Evolutionary conservation across 2,888 invertebrate species (phyloP).

Genomic region (Alcis repandata): DNA sequence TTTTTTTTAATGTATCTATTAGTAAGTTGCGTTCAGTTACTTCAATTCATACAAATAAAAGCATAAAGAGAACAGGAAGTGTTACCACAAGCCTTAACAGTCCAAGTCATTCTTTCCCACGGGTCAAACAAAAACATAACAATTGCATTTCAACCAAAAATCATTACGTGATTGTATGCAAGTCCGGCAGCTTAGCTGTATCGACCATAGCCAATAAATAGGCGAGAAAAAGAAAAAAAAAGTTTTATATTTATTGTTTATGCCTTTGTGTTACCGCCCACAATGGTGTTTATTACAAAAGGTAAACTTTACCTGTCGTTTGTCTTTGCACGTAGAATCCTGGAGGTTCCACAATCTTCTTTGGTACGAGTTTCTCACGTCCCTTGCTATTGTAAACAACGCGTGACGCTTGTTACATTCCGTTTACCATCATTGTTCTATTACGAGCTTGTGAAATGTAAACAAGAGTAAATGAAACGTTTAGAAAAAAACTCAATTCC

Average conservation of each 20-base stretch:
- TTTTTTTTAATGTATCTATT: neutral
- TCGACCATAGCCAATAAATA: conserved; percentile 48
- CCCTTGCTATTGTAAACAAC: conserved; percentile 76
- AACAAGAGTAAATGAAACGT: conserved; percentile 71
- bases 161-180: conserved; percentile 82
- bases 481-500: conserved; percentile 60
- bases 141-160: conserved; percentile 78
- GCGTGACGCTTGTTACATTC: conserved; percentile 74
- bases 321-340: conserved; percentile 76
- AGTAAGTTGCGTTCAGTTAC: neutral
- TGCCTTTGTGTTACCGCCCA: conserved; percentile 77
- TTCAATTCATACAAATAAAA: conserved; percentile 9
- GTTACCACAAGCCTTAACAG: conserved; percentile 46
- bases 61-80: conserved; percentile 60
- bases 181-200: conserved; percentile 75
- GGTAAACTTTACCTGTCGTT: conserved; percentile 66
- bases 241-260: conserved; percentile 70
- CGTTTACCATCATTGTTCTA: conserved; percentile 81
- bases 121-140: conserved; percentile 65
- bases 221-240: conserved; percentile 12
- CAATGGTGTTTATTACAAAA: conserved; percentile 59
- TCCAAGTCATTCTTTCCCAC: conserved; percentile 73
- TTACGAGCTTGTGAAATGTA: conserved; percentile 76
- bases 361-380: conserved; percentile 79
- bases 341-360: conserved; percentile 24